phyloP scores from a whole-genome alignment of 1,140 invertebrate genomes.

The Pseudomyrmex gracilis region DNA sequence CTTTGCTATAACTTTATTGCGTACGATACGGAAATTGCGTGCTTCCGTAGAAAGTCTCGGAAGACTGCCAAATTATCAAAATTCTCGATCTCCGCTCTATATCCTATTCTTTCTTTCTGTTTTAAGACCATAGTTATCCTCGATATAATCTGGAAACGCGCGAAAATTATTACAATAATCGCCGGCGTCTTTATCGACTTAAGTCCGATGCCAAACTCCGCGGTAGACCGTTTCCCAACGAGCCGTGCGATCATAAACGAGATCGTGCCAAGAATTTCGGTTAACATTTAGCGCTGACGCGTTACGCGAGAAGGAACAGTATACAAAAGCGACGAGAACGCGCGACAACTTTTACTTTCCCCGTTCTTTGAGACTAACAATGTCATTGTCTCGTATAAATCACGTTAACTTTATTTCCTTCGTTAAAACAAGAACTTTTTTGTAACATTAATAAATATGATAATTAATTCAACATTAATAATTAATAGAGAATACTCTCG shows the following conservation, averaged over 20 bases:
- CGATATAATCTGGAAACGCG: slow-evolving; percentile 41
- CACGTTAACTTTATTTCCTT: too few relatives aligned
- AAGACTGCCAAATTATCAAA: slow-evolving; percentile 52
- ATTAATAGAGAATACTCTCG: too few relatives aligned
- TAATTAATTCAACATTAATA: too few relatives aligned
- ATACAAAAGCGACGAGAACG: slow-evolving; percentile 41
- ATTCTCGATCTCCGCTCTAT: slow-evolving; percentile 1
- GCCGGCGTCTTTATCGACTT: slow-evolving; percentile 70
- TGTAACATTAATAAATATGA: too few relatives aligned
- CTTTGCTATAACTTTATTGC: slow-evolving; percentile 6
- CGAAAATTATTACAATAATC: slow-evolving; percentile 73
- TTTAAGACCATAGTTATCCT: slow-evolving; percentile 10
- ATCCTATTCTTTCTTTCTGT: slow-evolving; percentile 11
- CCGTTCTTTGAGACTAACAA: too few relatives aligned
- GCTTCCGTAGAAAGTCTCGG: slow-evolving; percentile 5
- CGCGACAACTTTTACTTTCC: neutral
- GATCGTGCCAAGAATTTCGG: slow-evolving; percentile 69
- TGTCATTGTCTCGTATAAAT: too few relatives aligned
- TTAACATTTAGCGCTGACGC: slow-evolving; percentile 32
- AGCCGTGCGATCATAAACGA: slow-evolving; percentile 55
- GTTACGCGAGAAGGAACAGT: slow-evolving; percentile 24
- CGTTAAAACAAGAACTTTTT: too few relatives aligned
- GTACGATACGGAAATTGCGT: slow-evolving; percentile 12
- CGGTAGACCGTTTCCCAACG: slow-evolving; percentile 56
- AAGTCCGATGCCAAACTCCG: slow-evolving; percentile 67